Evolutionary conservation across 2,888 invertebrate species (phyloP), one percentile per base, ranked within the genome.

Genomic region (Dinocampus coccinellae): DNA sequence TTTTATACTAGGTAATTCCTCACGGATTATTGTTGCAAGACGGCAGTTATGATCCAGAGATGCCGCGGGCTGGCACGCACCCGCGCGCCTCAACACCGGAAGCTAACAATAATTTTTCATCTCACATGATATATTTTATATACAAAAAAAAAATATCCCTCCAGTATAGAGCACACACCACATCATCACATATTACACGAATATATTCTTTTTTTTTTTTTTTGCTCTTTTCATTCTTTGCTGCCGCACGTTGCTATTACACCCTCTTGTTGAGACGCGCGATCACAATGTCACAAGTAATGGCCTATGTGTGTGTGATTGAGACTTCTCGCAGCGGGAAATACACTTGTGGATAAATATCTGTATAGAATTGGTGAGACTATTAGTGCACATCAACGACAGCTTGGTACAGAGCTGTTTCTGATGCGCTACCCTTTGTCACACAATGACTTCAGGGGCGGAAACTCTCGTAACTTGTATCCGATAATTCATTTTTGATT

Each of bases 401-500:
- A 86, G 84, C 81, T 79, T 20, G 16, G 47, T 80, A 80, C 80
- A 78, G 73, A 80, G 81, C 86, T 86, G 87, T 81, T 82, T 78
- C 80, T 86, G 87, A 87, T 86, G 85, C 83, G 81, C 78, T 79
- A 69, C 77, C 83, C 81, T 83, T 86, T 85, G 85, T 85, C 82
- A 81, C 78, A 67, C 75, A 72, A 75, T 73, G 75, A 65, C 70
- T 47, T 47, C 16, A 47, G 74, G 79, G 83, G 84, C 78, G 81
- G 81, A 80, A 82, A 84, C 83, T 81, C 82, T 82, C 82, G 81
- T 72, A 62, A 42, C 33, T 65, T 67, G 60, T 58, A 73, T 76
- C 79, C 84, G 82, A 85, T 87, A 87, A 87, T 85, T 87, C 86
- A 87, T 84, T 85, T 86, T 83, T 86, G 86, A 87, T 87, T 85